Evolutionary conservation across 1,140 invertebrate species (phyloP), one percentile per base, ranked within the genome.

Genomic region (Diploscapter pachys): DNA sequence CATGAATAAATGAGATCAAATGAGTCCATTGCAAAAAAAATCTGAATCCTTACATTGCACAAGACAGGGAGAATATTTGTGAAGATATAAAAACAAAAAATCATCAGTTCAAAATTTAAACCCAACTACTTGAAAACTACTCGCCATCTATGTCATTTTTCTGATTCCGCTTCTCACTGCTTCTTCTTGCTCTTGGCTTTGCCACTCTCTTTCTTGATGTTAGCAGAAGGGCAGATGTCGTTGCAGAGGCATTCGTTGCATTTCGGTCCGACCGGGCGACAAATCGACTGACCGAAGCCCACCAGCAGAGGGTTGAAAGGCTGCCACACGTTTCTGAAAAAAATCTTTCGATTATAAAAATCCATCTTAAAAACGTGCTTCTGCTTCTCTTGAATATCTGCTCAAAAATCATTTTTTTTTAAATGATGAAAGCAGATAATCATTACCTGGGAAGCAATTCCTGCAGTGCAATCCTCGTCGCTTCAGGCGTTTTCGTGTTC

Each of bases 201-300:
- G 31, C 31, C 31, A 31, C 31, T 31, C 31, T 31, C 31, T 31
- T 31, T 31, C 83, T 90, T 73, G 6, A 5, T 64, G 8, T 70
- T 71, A 3, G 76, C 73, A 83, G 87, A 91, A n/a, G 93, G 93
- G 86, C 95, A 98, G 49, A 96, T 89, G 62, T 90, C 81, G 71
- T 88, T 89, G 85, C 96, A 96, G 13, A 95, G 87, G 86, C 96
- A 98, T 70, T 89, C 88, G 0, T 78, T 80, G 86, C 95, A 98
- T 78, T 91, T 91, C 2, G 96, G 95, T 63, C 89, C 89, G 0
- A 92, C 86, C 4, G 94, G 92, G 71, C 89, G 85, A 86, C 96
- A 98, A 79, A 92, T 91, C 73, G 92, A 92, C 87, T 99, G 95
- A 3, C 96, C 96, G 88, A 99, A 98, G 53, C 95, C 95, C 9